phyloP scores from a whole-genome alignment of 2,797 vertebrate species.

The Characodon lateralis region DNA sequence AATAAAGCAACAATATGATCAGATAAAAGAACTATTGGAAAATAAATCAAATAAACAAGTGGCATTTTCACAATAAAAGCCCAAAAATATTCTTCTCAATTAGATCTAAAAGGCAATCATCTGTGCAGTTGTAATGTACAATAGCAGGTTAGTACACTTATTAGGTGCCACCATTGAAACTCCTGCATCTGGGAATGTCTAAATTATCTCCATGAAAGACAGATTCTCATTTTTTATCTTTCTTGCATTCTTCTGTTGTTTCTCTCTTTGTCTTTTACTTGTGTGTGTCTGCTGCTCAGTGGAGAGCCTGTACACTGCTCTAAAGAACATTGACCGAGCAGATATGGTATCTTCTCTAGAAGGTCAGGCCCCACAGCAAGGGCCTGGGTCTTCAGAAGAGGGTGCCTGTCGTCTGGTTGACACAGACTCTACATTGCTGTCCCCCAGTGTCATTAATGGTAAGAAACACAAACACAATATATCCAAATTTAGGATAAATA shows the following conservation, averaged over 20 bases:
- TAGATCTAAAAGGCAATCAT: too few species aligned
- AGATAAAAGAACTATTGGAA: too few species aligned
- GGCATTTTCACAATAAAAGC: too few species aligned
- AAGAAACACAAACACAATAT: constrained; percentile 69
- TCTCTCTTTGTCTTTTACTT: not conserved
- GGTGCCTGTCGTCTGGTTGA: constrained; percentile 81
- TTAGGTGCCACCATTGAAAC: too few species aligned
- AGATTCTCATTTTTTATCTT: not conserved
- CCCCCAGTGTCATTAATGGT: constrained; percentile 94
- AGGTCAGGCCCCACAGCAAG: constrained; percentile 80
- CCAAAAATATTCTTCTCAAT: too few species aligned
- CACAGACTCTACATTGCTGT: constrained; percentile 87
- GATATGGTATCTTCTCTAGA: constrained; percentile 92
- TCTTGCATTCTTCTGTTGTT: not conserved
- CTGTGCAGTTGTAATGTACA: too few species aligned
- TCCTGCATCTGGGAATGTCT: not conserved
- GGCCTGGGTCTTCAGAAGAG: constrained; percentile 76
- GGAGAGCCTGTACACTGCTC: constrained; percentile 87
- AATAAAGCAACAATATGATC: too few species aligned
- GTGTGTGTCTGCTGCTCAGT: constrained; percentile 73
- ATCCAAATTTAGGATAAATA: not conserved
- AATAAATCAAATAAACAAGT: too few species aligned
- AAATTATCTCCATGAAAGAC: not conserved
- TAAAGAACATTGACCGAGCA: constrained; percentile 90
- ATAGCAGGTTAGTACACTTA: too few species aligned